Base-by-base conservation (phyloP, 2,113 vertebrate genomes). In the Melanostigma gelatinosum region DNA sequence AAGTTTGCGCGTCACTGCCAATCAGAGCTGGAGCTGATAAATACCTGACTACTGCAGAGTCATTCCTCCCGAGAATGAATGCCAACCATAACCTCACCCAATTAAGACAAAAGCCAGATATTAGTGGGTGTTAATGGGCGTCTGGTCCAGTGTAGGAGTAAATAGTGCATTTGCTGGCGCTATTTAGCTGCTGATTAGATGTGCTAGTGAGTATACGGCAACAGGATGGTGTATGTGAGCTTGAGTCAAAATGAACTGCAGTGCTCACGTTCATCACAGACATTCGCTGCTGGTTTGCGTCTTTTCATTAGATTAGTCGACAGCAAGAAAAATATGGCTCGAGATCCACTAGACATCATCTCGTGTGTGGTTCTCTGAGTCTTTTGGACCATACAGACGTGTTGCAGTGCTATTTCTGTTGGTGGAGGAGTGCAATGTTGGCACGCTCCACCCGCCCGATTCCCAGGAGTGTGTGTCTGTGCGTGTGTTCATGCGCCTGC, bases 351-450 rank as follows among this genome's bases (percentile, higher is more conserved):
- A 54, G 54, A 46, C 54, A 48, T 55, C 12, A 42, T 62, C 24
- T 80, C 61, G 16, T 61, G 54, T 27, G 1, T 48, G 83, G 12
- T 75, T 85, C 38, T 77, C 71, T 61, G 74, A 78, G 69, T 27
- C 78, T 76, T 83, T 60, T 77, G 57, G 77, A 72, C 71, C 67
- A 29, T 60, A 38, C 75, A 83, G 72, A 79, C 18, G 20, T 65
- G 71, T 76, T 80, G 72, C 85, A 55, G 76, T 77, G 80, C 89
- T 92, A 89, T 91, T 92, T 88, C 57, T 84, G 86, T 79, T 75
- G 44, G 72, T 74, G 57, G 40, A 72, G 81, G 54, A 79, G 77
- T 22, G 73, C 79, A 83, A 46, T 79, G 79, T 85, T 88, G 85
- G 86, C 88, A 83, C 73, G 72, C 77, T 82, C 46, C 55, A 72